A percentile compares a stretch with the other conserved stretches of the same genome.
Conservation (phyloP, 2,888 invertebrate genomes). For the Silvanus unidentatus region DNA sequence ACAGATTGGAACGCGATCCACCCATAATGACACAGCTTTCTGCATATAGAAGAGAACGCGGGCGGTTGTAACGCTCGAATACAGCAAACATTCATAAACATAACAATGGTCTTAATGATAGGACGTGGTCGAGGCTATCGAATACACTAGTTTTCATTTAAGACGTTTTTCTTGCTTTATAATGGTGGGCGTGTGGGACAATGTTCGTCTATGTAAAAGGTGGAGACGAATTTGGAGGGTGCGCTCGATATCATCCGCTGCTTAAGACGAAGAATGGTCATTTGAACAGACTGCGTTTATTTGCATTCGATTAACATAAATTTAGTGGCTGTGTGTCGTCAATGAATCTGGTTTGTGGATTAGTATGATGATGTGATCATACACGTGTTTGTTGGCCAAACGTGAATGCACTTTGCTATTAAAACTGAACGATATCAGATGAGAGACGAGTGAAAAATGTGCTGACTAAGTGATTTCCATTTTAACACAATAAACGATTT, state of each 20-base stretch:
- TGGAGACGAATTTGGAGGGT: no score
- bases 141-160: slow-evolving; percentile 1
- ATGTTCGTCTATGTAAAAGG: no score
- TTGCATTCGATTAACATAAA: no score
- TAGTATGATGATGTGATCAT: no score
- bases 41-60: slow-evolving; percentile 9
- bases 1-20: slow-evolving; percentile 11
- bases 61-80: neutral
- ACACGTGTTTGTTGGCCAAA: no score
- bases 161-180: neutral
- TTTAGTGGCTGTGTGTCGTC: no score
- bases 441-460: neutral
- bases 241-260: no score
- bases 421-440: no score
- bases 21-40: slow-evolving; percentile 22
- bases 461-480: slow-evolving; percentile 1
- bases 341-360: no score
- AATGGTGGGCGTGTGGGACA: slow-evolving; percentile 1
- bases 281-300: no score
- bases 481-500: slow-evolving; percentile 1
- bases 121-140: neutral
- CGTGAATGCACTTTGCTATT: no score
- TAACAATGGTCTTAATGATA: neutral
- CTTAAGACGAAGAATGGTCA: no score
- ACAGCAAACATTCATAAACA: neutral